These are phyloP conservation scores for Deroplatys truncata DNA, from an alignment of 2,888 invertebrate genomes.

Conservation along the genomic window DNA sequence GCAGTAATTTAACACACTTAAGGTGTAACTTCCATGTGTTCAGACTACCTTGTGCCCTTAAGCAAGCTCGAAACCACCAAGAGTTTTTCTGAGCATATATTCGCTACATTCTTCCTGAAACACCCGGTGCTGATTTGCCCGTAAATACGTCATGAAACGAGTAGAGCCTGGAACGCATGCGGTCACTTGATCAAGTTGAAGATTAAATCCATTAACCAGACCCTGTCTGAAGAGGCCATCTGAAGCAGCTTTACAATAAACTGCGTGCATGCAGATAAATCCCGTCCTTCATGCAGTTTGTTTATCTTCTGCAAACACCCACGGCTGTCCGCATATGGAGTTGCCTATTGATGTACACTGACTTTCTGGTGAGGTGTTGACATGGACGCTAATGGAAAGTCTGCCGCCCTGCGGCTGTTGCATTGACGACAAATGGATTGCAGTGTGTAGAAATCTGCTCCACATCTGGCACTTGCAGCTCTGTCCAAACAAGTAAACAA, in stretches of 20 bases:
- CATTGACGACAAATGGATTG: neutral
- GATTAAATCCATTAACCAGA: neutral
- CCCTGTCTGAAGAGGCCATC: neutral
- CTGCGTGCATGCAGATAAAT: neutral
- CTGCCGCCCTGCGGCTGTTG: neutral
- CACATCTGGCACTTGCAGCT: neutral
- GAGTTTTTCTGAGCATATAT: neutral
- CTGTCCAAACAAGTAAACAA: neutral
- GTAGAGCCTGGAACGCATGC: neutral
- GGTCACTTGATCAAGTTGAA: neutral
- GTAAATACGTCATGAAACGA: neutral
- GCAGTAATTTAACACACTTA: too few relatives aligned
- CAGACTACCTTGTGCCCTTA: too few relatives aligned
- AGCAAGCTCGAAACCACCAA: too few relatives aligned
- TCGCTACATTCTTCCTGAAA: neutral
- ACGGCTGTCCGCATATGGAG: neutral
- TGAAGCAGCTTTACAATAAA: neutral
- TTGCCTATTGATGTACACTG: neutral
- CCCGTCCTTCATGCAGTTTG: neutral
- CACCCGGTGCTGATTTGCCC: neutral
- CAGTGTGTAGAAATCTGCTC: neutral
- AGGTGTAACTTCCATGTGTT: too few relatives aligned
- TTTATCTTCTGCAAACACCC: neutral
- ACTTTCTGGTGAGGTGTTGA: neutral
- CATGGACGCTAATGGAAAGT: neutral